phyloP scores from a whole-genome alignment of 2,888 invertebrate species.

The Metellina segmentata region DNA sequence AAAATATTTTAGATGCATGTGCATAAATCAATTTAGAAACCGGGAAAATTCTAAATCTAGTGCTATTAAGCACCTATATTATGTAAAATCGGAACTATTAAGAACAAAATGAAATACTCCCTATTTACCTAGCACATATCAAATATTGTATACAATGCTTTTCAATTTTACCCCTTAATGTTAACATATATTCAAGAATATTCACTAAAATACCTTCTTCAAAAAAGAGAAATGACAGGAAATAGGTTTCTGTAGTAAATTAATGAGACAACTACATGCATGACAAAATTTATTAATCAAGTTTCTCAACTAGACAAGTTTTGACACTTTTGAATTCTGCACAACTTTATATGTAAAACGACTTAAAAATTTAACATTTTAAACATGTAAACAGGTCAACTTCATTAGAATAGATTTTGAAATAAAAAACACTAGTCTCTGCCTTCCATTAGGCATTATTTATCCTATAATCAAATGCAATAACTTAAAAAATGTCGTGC shows the following conservation, averaged over 20 bases:
- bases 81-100: too few relatives aligned
- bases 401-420: slow-evolving; percentile 68
- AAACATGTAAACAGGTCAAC: slow-evolving; percentile 75
- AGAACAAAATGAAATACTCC: too few relatives aligned
- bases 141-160: too few relatives aligned
- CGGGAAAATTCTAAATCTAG: too few relatives aligned
- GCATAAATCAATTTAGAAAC: too few relatives aligned
- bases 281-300: slow-evolving; percentile 76
- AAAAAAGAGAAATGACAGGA: too few relatives aligned
- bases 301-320: slow-evolving; percentile 74
- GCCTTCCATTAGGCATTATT: slow-evolving; percentile 45
- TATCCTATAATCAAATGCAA: slow-evolving; percentile 47
- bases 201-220: too few relatives aligned
- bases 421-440: slow-evolving; percentile 63
- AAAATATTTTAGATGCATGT: too few relatives aligned
- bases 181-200: too few relatives aligned
- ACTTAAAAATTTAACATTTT: slow-evolving; percentile 74
- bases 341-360: slow-evolving; percentile 73
- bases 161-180: too few relatives aligned
- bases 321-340: slow-evolving; percentile 72
- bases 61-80: too few relatives aligned
- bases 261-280: slow-evolving; percentile 13
- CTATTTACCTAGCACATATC: too few relatives aligned
- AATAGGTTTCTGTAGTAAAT: not conserved
- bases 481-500: slow-evolving; percentile 56